Conservation (phyloP, 2,888 invertebrate genomes). For the Gasteruption jaculator region DNA sequence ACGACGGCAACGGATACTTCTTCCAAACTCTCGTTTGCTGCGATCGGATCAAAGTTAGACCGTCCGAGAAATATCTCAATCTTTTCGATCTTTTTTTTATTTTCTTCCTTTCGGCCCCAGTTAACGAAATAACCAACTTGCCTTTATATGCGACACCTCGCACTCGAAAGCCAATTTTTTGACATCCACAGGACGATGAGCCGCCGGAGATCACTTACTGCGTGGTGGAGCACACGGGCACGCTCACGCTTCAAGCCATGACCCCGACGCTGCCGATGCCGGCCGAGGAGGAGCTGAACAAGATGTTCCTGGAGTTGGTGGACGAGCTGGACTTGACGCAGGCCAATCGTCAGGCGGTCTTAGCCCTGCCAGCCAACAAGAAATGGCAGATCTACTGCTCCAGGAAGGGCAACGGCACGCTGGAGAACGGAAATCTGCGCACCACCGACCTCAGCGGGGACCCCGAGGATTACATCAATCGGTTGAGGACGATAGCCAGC, state of each 20-base stretch:
- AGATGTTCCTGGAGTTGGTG: constrained; percentile 91
- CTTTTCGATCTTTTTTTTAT: constrained; percentile 4
- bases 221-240: constrained; percentile 85
- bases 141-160: too few species aligned
- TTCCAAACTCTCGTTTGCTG: too few species aligned
- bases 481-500: constrained; percentile 74
- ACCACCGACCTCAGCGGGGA: constrained; percentile 70
- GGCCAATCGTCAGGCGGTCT: constrained; percentile 90
- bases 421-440: constrained; percentile 55
- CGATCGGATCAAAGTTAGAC: background rate
- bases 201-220: constrained; percentile 94
- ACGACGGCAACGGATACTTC: too few species aligned
- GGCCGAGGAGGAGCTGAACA: constrained; percentile 85
- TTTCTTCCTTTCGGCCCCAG: constrained; percentile 15
- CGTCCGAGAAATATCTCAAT: constrained; percentile 1
- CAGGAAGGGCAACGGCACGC: constrained; percentile 65
- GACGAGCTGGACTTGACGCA: constrained; percentile 93
- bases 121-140: too few species aligned
- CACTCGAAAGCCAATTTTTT: too few species aligned
- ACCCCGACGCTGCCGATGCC: constrained; percentile 94
- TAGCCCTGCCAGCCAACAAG: constrained; percentile 88
- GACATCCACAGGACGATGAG: constrained; percentile 75
- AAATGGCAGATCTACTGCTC: constrained; percentile 99
- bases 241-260: constrained; percentile 79
- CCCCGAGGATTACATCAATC: constrained; percentile 90